Percentiles rank a stretch among this genome's conserved stretches.
Conservation (phyloP, 2,888 invertebrate species). For the Cantharis nigra region DNA sequence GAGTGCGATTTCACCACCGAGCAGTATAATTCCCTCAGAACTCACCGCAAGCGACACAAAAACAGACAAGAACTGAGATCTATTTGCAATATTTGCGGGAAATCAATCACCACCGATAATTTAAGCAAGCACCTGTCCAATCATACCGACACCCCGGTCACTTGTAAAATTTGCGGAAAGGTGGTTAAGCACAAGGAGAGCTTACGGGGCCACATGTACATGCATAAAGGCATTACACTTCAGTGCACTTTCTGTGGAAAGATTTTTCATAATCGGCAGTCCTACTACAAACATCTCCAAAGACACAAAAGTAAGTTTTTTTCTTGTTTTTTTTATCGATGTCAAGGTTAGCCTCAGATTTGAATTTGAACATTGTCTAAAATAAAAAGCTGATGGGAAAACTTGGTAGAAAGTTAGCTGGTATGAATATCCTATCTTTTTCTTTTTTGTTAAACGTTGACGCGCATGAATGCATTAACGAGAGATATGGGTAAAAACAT, state of each 20-base stretch:
- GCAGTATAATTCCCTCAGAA: neutral
- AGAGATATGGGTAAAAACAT: too few relatives aligned
- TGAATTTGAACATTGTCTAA: neutral
- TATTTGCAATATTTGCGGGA: neutral
- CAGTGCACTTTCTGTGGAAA: neutral
- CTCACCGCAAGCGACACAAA: neutral
- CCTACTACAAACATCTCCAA: neutral
- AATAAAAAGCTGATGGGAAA: too few relatives aligned
- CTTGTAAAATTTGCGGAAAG: neutral
- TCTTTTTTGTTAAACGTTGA: too few relatives aligned
- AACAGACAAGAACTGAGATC: neutral
- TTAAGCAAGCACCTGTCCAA: neutral
- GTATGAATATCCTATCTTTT: too few relatives aligned
- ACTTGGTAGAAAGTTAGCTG: too few relatives aligned
- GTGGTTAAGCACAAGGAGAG: neutral
- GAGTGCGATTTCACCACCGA: neutral
- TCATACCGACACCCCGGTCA: neutral
- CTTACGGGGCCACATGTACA: neutral
- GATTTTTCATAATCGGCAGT: neutral
- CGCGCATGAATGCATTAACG: too few relatives aligned
- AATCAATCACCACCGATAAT: neutral
- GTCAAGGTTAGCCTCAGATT: neutral
- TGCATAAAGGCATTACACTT: neutral
- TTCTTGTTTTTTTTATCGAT: neutral
- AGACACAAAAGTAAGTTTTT: neutral